Percentiles rank a stretch among this genome's conserved stretches.
Evolutionary conservation across 2,888 invertebrate genomes (phyloP).

Genomic region (Cyclophora albipunctata): DNA sequence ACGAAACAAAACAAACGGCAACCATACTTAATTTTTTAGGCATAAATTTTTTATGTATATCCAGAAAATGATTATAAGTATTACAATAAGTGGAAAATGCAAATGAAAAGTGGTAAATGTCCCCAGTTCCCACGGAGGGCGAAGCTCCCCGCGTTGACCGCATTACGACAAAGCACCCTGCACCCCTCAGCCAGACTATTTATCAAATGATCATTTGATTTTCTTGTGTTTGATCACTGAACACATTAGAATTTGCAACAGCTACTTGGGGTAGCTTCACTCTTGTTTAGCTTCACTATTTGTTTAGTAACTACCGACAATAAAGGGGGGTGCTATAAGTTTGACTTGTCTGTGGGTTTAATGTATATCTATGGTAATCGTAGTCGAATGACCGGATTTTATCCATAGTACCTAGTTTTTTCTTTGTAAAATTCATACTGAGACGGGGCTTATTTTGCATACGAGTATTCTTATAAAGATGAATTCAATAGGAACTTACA

Average conservation of each 20-base stretch:
- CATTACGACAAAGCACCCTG: constrained; percentile 52
- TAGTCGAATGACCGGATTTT: too few species aligned
- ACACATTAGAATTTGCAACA: constrained; percentile 72
- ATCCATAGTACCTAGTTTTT: too few species aligned
- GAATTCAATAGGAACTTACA: background rate
- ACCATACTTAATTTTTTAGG: too few species aligned
- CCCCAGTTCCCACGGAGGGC: background rate
- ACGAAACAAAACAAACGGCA: too few species aligned
- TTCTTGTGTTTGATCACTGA: constrained; percentile 77
- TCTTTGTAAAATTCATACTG: too few species aligned
- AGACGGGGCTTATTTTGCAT: too few species aligned
- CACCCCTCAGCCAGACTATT: constrained; percentile 60
- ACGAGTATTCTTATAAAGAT: background rate
- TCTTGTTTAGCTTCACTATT: constrained; percentile 6
- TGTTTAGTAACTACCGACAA: background rate
- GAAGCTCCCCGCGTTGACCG: constrained; percentile 48
- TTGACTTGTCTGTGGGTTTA: background rate
- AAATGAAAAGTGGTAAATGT: background rate
- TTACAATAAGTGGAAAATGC: constrained; percentile 2
- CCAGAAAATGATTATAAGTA: too few species aligned
- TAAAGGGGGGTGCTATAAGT: background rate
- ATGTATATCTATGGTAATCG: too few species aligned
- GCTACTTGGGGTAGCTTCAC: constrained; percentile 48
- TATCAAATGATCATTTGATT: constrained; percentile 77
- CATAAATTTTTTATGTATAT: too few species aligned